Evolutionary conservation across 2,888 invertebrate species (phyloP), one percentile per base, ranked within the genome.

Genomic region (Didymodactylos carnosus): DNA sequence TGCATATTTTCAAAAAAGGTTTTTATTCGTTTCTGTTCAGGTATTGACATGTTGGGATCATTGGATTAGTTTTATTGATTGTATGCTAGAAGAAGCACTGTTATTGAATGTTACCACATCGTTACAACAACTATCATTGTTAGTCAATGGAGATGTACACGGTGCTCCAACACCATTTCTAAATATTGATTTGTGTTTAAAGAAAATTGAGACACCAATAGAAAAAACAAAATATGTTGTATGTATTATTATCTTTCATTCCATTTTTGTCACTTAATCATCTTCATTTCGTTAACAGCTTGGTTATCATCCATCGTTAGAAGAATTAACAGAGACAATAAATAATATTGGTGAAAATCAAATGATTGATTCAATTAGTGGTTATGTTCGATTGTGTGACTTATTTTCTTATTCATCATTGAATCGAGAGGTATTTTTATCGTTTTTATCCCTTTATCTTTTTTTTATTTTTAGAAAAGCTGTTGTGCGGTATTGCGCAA

Each of bases 41-140:
- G n/a, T n/a, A n/a, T n/a, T n/a, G n/a, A n/a, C n/a, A 62, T 62
- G 53, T 62, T 62, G 53, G 53, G 53, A 62, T 62, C 53, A 62
- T 62, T 62, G 53, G 53, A 29, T 62, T 19, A 62, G 27, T 35
- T 62, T 35, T 16, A 62, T 62, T 35, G 53, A 62, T 62, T 62
- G 53, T 62, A 62, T 62, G 53, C n/a, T 62, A 3, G 53, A 62
- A 62, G 35, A 62, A 62, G 29, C 53, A 19, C 23, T 62, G 19
- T 10, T 62, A 8, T 6, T 62, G 2, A 62, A 62, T 35, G 13
- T 62, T 16, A 62, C 35, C 13, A 23, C 27, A 29, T 62, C 53
- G 5, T 35, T 62, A 3, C 29, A 62, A 62, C 53, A 62, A 62
- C 23, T 62, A 29, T 62, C 53, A 7, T 62, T 35, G 27, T 13